Conservation (phyloP, 2,797 vertebrate species). For the Margarornis squamiger region DNA sequence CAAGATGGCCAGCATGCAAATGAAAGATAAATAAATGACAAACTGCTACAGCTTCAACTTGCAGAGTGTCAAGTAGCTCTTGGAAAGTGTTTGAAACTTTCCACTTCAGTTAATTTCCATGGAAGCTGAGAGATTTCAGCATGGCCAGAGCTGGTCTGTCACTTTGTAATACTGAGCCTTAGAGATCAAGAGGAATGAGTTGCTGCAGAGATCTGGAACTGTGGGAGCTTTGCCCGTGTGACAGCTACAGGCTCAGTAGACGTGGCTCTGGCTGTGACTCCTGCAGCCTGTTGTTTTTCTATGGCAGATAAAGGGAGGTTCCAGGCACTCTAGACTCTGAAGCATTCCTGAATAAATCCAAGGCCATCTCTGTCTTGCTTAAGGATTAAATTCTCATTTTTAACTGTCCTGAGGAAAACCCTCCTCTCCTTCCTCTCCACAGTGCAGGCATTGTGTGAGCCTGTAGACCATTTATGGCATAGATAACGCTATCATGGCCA, state of each 20-base stretch:
- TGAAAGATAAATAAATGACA: slow-evolving; percentile 48
- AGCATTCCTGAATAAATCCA: neutral
- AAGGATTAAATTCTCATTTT: neutral
- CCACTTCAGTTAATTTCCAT: neutral
- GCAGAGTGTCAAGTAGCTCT: slow-evolving; percentile 16
- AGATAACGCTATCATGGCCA: neutral
- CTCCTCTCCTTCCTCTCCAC: neutral
- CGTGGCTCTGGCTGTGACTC: accelerated
- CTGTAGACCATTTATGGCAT: accelerated
- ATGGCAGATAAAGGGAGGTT: neutral
- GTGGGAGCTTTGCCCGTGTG: neutral
- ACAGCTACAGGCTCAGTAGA: accelerated
- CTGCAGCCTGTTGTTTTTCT: accelerated
- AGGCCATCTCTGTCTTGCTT: neutral
- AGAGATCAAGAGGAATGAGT: neutral
- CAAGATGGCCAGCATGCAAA: slow-evolving; percentile 18
- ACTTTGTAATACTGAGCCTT: neutral
- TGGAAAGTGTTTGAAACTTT: slow-evolving; percentile 16
- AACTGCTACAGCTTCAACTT: slow-evolving; percentile 5
- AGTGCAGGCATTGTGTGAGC: neutral
- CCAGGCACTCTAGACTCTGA: neutral
- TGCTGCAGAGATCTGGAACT: neutral
- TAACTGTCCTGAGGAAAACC: neutral
- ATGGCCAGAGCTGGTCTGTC: neutral
- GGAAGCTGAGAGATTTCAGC: neutral